phyloP scores from a whole-genome alignment of 2,797 vertebrate genomes.

The Knipowitschia caucasica region DNA sequence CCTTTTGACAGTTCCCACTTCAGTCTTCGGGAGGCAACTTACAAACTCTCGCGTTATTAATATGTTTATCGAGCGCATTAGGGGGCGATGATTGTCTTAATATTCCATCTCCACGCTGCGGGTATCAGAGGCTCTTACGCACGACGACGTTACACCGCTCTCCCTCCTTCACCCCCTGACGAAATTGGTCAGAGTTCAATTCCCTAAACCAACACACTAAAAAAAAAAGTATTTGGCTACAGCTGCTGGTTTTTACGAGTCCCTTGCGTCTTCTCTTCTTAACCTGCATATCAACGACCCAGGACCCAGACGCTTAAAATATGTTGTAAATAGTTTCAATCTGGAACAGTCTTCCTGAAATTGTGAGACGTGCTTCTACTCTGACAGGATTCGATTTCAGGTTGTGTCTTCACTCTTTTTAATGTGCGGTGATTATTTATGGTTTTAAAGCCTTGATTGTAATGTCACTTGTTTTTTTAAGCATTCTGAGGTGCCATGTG shows the following conservation, averaged over 20 bases:
- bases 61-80: constrained; percentile 65
- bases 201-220: constrained; percentile 55
- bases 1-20: constrained; percentile 84
- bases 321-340: too few relatives aligned
- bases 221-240: constrained; percentile 45
- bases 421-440: too few relatives aligned
- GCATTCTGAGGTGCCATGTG: too few relatives aligned
- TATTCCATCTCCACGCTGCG: constrained; percentile 60
- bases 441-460: too few relatives aligned
- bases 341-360: too few relatives aligned
- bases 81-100: constrained; percentile 51
- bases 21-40: constrained; percentile 77
- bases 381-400: too few relatives aligned
- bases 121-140: constrained; percentile 54
- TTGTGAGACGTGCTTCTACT: too few relatives aligned
- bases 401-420: too few relatives aligned
- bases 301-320: not conserved
- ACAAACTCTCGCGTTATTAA: constrained; percentile 83
- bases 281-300: constrained; percentile 1
- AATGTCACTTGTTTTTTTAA: too few relatives aligned
- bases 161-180: constrained; percentile 69
- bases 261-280: constrained; percentile 10
- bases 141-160: constrained; percentile 70
- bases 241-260: constrained; percentile 42
- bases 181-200: constrained; percentile 66